phyloP scores from a whole-genome alignment of 1,140 invertebrate species.

The Drosophila sp. region DNA sequence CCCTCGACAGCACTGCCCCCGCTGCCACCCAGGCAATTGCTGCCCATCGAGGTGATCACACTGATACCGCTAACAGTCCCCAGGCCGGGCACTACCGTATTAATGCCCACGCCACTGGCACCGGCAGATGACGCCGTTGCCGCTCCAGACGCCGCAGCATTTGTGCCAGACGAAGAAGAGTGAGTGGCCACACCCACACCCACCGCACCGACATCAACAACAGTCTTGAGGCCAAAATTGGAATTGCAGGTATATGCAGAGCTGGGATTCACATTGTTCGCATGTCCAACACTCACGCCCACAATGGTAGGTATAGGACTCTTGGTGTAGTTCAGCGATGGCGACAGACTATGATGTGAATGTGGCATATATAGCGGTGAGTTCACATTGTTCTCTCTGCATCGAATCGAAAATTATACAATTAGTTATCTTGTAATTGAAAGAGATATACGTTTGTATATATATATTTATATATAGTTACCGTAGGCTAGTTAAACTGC shows the following conservation, averaged over 20 bases:
- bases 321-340: constrained; percentile 77
- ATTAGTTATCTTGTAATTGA: background rate
- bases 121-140: constrained; percentile 33
- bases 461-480: constrained; percentile 10
- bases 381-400: constrained; percentile 76
- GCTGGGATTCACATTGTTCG: constrained; percentile 67
- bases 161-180: constrained; percentile 47
- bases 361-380: constrained; percentile 80
- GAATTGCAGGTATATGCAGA: constrained; percentile 74
- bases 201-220: constrained; percentile 46
- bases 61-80: constrained; percentile 71
- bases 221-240: constrained; percentile 64
- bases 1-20: constrained; percentile 73
- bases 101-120: constrained; percentile 32
- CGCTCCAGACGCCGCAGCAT: constrained; percentile 31
- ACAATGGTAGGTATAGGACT: constrained; percentile 77
- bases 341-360: constrained; percentile 72
- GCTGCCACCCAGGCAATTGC: constrained; percentile 63
- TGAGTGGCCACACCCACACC: constrained; percentile 32
- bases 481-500: constrained; percentile 73
- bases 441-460: background rate
- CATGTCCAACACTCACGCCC: constrained; percentile 45
- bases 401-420: background rate
- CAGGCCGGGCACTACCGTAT: constrained; percentile 55
- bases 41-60: constrained; percentile 77